A percentile compares a stretch with the other conserved stretches of the same genome.
Conservation (phyloP, 2,113 vertebrate species). For the Triplophysa siluroides region DNA sequence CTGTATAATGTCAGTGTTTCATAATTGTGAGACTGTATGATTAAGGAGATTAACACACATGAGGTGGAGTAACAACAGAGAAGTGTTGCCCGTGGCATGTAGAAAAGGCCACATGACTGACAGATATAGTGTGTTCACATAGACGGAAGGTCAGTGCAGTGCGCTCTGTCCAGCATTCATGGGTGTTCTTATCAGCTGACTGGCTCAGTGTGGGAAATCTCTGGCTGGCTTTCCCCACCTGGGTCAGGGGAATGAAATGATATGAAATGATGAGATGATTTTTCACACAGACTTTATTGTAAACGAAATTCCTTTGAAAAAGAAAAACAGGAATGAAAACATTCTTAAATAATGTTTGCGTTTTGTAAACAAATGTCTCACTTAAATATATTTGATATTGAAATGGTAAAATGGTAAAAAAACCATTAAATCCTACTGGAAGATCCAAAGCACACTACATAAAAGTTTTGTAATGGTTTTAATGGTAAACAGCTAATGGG, state of each 20-base stretch:
- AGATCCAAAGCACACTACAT: too few species aligned
- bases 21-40: neutral
- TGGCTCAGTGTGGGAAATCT: neutral
- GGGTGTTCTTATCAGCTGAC: constrained; percentile 33
- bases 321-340: too few species aligned
- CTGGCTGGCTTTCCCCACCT: constrained; percentile 22
- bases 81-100: neutral
- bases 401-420: too few species aligned
- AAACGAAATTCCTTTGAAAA: neutral
- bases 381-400: too few species aligned
- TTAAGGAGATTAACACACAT: neutral
- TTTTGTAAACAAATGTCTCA: too few species aligned
- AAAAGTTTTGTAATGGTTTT: too few species aligned
- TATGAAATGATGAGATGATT: neutral
- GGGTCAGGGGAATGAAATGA: neutral
- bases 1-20: neutral
- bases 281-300: neutral
- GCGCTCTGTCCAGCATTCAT: neutral
- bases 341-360: too few species aligned
- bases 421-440: too few species aligned
- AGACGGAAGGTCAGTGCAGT: constrained; percentile 21
- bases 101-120: neutral
- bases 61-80: constrained; percentile 6
- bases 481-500: too few species aligned
- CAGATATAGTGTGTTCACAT: neutral